Conservation (phyloP, 53 echinoderm and acorn worm species). For the Henricia sp. region DNA sequence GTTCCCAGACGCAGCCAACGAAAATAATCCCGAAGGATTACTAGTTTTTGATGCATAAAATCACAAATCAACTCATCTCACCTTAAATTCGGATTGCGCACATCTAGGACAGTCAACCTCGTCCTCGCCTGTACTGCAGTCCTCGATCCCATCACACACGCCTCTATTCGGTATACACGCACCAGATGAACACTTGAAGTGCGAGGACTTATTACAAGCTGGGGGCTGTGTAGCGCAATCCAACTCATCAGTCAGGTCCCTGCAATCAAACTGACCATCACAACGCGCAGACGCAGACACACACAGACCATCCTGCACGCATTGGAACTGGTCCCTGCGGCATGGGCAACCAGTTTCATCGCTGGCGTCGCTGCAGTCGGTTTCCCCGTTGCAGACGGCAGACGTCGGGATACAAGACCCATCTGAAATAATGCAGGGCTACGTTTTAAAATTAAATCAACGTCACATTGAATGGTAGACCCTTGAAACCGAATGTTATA, state of each 20-base stretch:
- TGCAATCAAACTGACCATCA: slow-evolving; percentile 52
- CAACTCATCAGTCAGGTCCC: slow-evolving; percentile 47
- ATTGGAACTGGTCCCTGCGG: slow-evolving; percentile 23
- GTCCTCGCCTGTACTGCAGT: slow-evolving; percentile 52
- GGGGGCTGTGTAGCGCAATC: slow-evolving; percentile 32
- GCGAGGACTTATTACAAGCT: background rate
- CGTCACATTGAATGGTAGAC: no score
- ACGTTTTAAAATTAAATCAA: no score
- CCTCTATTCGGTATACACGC: slow-evolving; percentile 16
- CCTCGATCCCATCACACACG: slow-evolving; percentile 46
- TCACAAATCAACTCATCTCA: no score
- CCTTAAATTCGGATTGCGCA: background rate
- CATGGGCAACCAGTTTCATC: slow-evolving; percentile 45
- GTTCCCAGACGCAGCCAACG: no score
- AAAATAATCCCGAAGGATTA: no score
- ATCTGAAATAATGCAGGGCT: slow-evolving; percentile 4
- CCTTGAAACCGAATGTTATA: no score
- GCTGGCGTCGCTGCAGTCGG: slow-evolving; percentile 51
- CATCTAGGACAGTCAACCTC: slow-evolving; percentile 41
- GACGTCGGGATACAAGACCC: slow-evolving; percentile 43
- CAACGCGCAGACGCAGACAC: slow-evolving; percentile 23
- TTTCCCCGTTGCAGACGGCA: slow-evolving; percentile 32
- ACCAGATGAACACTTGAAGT: slow-evolving; percentile 28
- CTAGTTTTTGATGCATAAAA: no score
- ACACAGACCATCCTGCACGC: slow-evolving; percentile 42